Evolutionary conservation across 2,888 invertebrate genomes (phyloP).

Genomic region (Cantharis lateralis): DNA sequence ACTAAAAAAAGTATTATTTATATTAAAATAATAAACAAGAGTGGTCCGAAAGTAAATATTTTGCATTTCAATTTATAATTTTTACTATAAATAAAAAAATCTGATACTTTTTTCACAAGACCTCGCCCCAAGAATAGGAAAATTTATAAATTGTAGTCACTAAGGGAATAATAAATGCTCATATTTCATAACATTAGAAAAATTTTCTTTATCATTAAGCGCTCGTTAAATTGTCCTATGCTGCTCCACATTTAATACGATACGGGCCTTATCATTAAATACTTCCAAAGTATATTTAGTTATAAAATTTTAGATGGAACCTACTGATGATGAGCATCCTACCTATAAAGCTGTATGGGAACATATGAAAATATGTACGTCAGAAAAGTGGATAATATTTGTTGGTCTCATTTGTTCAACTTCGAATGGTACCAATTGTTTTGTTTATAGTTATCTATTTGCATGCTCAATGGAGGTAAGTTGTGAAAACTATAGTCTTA

Average conservation of each 20-base stretch:
- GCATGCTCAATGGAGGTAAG: neutral
- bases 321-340: neutral
- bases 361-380: neutral
- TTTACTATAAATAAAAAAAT: too few species aligned
- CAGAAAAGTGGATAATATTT: neutral
- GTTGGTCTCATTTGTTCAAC: neutral
- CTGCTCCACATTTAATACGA: conserved; percentile 64
- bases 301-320: neutral
- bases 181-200: too few species aligned
- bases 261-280: conserved; percentile 59
- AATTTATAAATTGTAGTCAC: too few species aligned
- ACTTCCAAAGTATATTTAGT: neutral
- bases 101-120: too few species aligned
- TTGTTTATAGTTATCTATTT: neutral
- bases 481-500: neutral
- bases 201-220: too few species aligned
- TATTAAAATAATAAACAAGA: too few species aligned
- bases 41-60: too few species aligned
- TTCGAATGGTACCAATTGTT: neutral
- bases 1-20: too few species aligned
- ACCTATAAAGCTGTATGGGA: neutral
- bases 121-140: too few species aligned
- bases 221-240: conserved; percentile 64
- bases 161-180: too few species aligned
- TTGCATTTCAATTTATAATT: too few species aligned